A percentile compares a stretch with the other conserved stretches of the same genome.
These are phyloP conservation scores for Sisyra nigra DNA, from an alignment of 2,888 invertebrate genomes.

Conservation along the genomic window DNA sequence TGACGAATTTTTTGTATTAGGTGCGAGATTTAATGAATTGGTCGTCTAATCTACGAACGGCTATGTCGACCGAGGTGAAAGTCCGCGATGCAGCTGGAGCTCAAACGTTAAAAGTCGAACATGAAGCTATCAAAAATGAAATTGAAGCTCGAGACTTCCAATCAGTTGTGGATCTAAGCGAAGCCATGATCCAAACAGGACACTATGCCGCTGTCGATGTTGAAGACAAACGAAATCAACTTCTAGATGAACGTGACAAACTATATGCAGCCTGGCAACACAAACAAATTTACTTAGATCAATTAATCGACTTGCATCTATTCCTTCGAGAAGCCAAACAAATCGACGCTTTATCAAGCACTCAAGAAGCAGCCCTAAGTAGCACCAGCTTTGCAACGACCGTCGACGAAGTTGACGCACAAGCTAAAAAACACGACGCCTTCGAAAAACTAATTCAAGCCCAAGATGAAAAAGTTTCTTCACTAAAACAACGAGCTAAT, in stretches of 20 bases:
- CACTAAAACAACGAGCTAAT: conserved; percentile 68
- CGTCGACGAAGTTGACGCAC: conserved; percentile 78
- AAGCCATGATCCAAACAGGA: conserved; percentile 67
- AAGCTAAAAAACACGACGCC: conserved; percentile 85
- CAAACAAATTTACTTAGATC: conserved; percentile 76
- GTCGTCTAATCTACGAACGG: conserved; percentile 62
- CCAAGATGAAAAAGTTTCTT: conserved; percentile 73
- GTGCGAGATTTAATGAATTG: conserved; percentile 79
- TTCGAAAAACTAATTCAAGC: conserved; percentile 82
- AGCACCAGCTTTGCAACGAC: conserved; percentile 58
- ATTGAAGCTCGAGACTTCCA: conserved; percentile 81
- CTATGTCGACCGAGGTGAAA: conserved; percentile 65
- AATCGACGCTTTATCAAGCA: conserved; percentile 72
- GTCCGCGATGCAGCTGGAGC: conserved; percentile 70
- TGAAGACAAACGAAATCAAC: conserved; percentile 57
- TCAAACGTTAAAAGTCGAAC: conserved; percentile 67
- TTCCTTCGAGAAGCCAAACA: conserved; percentile 89
- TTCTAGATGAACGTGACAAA: conserved; percentile 62
- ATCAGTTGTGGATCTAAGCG: conserved; percentile 55
- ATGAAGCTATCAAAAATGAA: conserved; percentile 65
- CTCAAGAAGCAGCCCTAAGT: conserved; percentile 67
- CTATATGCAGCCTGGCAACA: conserved; percentile 76
- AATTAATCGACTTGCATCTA: conserved; percentile 83
- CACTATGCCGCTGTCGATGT: conserved; percentile 71
- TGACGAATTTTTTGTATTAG: conserved; percentile 23